Base-by-base conservation (phyloP, 1,140 invertebrate genomes). In the Triops longicaudatus region DNA sequence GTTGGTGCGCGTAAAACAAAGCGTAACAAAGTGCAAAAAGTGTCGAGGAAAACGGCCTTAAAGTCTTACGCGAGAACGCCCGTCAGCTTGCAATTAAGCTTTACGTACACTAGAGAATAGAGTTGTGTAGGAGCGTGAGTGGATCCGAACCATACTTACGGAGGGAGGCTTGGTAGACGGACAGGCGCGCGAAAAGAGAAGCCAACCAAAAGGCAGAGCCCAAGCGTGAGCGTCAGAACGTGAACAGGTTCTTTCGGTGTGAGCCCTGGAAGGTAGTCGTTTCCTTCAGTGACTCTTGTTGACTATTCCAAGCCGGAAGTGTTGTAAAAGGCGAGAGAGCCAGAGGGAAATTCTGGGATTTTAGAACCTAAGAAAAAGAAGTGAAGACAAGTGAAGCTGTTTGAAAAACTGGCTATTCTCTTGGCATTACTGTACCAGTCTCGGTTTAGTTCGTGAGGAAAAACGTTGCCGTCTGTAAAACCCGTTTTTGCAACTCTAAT, bases 201-300 rank as follows among this genome's bases (percentile, higher is more conserved):
- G 17, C 50, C 50, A 17, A 14, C 50, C 50, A 63, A 63, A 63
- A 10, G 50, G 50, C 50, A 63, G 50, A 63, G 50, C 50, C 50
- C 22, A 17, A 22, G 50, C 50, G 50, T 63, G 50, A 63, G 22
- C 50, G 50, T 14, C 14, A 63, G 50, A 63, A 63, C 50, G 50
- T 63, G 50, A 63, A 63, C 50, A 63, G 50, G 50, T 63, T 63
- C 50, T 63, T 63, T 63, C 50, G 50, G 50, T 63, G 22, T 14
- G 50, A 63, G 50, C 50, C 50, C 50, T 63, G 50, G 50, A 63
- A 63, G 50, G 50, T 63, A 63, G 50, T 63, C 50, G 50, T 63
- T 63, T 63, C 50, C 50, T 63, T 63, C 50, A 63, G 50, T 63
- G 50, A 63, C 50, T 63, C 50, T 63, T 63, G 50, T 63, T 63